Conservation (phyloP, 2,113 vertebrate species). For the Glaucidium brasilianum region DNA sequence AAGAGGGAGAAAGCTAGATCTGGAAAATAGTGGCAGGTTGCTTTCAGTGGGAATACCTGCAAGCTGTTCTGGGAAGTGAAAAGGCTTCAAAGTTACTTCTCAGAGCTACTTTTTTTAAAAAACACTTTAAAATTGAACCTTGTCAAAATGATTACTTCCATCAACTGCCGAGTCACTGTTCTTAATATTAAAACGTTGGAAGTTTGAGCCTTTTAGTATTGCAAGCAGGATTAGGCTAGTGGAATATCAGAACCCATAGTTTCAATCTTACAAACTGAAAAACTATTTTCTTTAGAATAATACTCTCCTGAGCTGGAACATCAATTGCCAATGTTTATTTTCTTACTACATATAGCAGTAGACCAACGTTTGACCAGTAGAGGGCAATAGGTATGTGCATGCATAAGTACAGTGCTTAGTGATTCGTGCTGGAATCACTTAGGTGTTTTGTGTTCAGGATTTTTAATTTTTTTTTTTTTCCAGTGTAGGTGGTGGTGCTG, state of each 20-base stretch:
- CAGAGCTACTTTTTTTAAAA: background rate
- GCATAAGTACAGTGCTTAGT: rapidly evolving
- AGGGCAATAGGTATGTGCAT: background rate
- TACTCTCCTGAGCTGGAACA: background rate
- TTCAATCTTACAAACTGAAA: background rate
- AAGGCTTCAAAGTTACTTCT: background rate
- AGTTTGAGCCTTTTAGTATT: background rate
- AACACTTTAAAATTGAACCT: background rate
- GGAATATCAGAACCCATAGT: background rate
- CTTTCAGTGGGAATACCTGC: background rate
- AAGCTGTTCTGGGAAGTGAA: background rate
- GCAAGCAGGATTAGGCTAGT: background rate
- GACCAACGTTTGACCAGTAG: background rate
- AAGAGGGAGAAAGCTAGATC: background rate
- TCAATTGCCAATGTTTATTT: rapidly evolving
- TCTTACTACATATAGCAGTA: background rate
- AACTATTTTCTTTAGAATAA: background rate
- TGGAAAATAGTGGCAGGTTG: background rate
- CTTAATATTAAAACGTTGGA: rapidly evolving
- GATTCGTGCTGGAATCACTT: background rate
- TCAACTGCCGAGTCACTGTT: background rate
- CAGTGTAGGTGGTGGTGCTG: background rate
- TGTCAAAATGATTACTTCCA: background rate
- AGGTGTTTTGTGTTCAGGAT: background rate
- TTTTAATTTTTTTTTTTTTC: background rate